phyloP scores from a whole-genome alignment of 2,113 vertebrate genomes.

The Leptocoma aspasia region DNA sequence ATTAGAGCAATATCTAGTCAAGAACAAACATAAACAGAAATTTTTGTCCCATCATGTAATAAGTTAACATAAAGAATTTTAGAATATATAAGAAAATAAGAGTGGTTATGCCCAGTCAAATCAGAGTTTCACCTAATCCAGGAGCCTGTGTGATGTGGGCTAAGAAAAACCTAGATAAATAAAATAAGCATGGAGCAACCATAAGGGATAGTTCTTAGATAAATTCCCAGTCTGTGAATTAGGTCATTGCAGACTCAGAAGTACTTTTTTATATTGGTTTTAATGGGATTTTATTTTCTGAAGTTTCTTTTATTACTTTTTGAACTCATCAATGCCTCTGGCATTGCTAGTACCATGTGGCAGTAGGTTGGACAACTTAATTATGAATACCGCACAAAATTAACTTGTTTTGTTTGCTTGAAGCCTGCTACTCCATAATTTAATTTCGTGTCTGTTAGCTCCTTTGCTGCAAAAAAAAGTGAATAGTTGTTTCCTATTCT shows the following conservation, averaged over 20 bases:
- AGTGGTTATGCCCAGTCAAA: not conserved
- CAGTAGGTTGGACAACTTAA: not conserved
- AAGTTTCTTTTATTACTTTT: not conserved
- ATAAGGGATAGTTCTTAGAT: not conserved
- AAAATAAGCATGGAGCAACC: not conserved
- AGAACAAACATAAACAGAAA: not conserved
- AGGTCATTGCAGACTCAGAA: not conserved
- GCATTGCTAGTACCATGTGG: not conserved
- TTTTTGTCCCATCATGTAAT: not conserved
- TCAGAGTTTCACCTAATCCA: not conserved
- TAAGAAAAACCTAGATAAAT: not conserved
- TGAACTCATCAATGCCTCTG: not conserved
- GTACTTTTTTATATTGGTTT: not conserved
- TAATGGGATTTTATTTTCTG: not conserved
- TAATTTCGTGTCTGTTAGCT: not conserved
- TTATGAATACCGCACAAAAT: not conserved
- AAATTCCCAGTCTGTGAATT: not conserved
- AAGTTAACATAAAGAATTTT: not conserved
- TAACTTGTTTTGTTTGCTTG: conserved; percentile 3
- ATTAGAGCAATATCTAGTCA: not conserved
- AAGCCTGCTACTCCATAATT: not conserved
- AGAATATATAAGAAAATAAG: not conserved
- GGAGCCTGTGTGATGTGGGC: not conserved
- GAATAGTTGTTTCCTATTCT: not conserved
- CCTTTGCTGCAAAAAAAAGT: not conserved